A percentile compares a stretch with the other conserved stretches of the same genome.
Evolutionary conservation across 2,888 invertebrate genomes (phyloP).

Genomic region (Chymomyza procnemis): DNA sequence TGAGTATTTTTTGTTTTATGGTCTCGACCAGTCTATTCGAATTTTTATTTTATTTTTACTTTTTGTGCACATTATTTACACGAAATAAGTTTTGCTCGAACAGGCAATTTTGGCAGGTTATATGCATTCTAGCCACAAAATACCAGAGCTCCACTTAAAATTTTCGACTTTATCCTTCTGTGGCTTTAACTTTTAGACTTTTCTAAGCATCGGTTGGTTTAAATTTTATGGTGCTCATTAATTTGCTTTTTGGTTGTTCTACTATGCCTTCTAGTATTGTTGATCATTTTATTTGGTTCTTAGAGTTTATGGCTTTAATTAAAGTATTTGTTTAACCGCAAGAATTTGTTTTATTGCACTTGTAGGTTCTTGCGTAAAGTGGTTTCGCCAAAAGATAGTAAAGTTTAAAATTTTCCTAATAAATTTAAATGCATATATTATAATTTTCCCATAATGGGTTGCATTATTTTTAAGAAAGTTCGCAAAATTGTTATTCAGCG

Average conservation of each 20-base stretch:
- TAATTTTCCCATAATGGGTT: no score
- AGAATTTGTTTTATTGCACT: no score
- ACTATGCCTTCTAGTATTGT: neutral
- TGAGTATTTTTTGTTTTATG: constrained; percentile 51
- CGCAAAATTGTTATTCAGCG: no score
- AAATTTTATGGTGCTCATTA: constrained; percentile 53
- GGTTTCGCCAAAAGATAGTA: no score
- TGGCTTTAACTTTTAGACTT: constrained; percentile 2
- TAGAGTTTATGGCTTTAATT: neutral
- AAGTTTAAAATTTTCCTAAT: no score
- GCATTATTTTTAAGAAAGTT: no score
- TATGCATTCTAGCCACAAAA: neutral
- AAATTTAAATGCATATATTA: no score
- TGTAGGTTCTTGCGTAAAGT: no score
- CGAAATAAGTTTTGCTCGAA: constrained; percentile 55
- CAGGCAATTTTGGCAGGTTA: constrained; percentile 42
- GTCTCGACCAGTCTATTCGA: constrained; percentile 26
- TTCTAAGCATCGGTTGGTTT: constrained; percentile 21
- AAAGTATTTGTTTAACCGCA: neutral
- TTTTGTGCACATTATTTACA: constrained; percentile 45
- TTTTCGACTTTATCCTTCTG: neutral
- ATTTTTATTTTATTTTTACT: constrained; percentile 11
- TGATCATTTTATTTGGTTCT: neutral
- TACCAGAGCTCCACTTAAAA: neutral
- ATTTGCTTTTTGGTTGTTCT: constrained; percentile 51